A percentile compares a stretch with the other conserved stretches of the same genome.
Evolutionary conservation across 2,888 invertebrate genomes (phyloP).

Genomic region (Lamellibrachia columna): DNA sequence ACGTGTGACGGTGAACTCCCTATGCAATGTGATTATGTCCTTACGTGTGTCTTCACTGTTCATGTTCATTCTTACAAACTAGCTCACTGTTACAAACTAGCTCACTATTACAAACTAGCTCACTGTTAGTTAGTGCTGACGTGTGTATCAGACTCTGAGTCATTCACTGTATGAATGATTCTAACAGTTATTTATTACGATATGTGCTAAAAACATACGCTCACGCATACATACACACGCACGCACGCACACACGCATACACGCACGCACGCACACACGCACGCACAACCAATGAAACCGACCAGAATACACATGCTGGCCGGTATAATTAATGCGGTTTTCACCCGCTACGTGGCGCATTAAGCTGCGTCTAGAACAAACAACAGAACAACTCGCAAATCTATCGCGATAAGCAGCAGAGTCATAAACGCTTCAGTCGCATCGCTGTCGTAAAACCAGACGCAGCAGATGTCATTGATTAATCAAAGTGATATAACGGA

Average conservation of each 20-base stretch:
- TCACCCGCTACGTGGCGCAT: not conserved
- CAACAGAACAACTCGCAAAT: not conserved
- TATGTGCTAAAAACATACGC: not conserved
- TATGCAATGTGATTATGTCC: no score
- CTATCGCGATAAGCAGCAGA: not conserved
- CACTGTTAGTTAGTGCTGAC: no score
- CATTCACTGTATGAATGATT: no score
- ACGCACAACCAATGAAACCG: not conserved
- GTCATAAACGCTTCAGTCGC: not conserved
- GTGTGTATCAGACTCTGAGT: no score
- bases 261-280: not conserved
- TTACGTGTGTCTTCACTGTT: no score
- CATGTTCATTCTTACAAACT: no score
- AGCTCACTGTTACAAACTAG: no score
- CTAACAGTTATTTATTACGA: no score
- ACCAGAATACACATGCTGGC: not conserved
- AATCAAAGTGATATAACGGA: not conserved
- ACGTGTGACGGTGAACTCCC: no score
- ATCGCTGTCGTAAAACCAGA: not conserved
- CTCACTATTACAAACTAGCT: no score
- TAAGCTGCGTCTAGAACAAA: not conserved
- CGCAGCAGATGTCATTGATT: not conserved
- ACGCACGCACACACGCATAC: not conserved
- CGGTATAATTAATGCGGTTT: no score
- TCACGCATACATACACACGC: not conserved